phyloP scores from a whole-genome alignment of 2,888 invertebrate genomes.

The Andrena bucephala region DNA sequence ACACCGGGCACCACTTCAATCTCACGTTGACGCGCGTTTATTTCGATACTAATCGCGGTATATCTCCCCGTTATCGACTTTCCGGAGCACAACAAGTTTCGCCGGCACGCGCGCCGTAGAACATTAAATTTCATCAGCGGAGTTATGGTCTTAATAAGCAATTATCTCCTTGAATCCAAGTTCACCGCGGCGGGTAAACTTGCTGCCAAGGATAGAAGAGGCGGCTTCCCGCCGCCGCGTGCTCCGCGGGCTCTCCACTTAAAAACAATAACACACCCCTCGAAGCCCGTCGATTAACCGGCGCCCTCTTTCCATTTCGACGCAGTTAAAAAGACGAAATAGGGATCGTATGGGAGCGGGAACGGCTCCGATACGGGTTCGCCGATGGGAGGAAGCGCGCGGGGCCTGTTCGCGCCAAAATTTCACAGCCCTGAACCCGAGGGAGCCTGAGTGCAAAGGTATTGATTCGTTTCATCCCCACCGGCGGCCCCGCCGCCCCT shows the following conservation, averaged over 20 bases:
- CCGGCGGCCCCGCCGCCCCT: slow-evolving; percentile 49
- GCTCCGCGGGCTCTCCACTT: slow-evolving; percentile 15
- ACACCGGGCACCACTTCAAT: neutral
- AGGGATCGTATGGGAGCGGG: neutral
- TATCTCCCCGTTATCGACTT: slow-evolving; percentile 20
- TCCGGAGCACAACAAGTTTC: slow-evolving; percentile 23
- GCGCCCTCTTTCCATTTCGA: neutral
- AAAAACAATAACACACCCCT: slow-evolving; percentile 6
- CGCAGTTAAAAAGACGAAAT: neutral
- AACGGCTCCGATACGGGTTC: neutral
- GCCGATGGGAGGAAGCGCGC: slow-evolving; percentile 40
- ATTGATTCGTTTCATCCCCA: slow-evolving; percentile 79
- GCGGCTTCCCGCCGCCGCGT: neutral
- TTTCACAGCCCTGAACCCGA: slow-evolving; percentile 77
- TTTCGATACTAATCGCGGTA: slow-evolving; percentile 10
- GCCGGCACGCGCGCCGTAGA: neutral
- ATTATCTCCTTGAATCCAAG: slow-evolving; percentile 56
- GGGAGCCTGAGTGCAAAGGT: slow-evolving; percentile 80
- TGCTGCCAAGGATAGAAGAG: slow-evolving; percentile 15
- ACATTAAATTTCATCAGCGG: slow-evolving; percentile 54
- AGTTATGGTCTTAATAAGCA: slow-evolving; percentile 54
- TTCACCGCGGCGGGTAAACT: slow-evolving; percentile 51
- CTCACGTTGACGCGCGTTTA: neutral
- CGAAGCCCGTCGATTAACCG: neutral
- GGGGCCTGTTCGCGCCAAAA: slow-evolving; percentile 71